Conservation (phyloP, 2,797 vertebrate species). For the Calcarius lapponicus region DNA sequence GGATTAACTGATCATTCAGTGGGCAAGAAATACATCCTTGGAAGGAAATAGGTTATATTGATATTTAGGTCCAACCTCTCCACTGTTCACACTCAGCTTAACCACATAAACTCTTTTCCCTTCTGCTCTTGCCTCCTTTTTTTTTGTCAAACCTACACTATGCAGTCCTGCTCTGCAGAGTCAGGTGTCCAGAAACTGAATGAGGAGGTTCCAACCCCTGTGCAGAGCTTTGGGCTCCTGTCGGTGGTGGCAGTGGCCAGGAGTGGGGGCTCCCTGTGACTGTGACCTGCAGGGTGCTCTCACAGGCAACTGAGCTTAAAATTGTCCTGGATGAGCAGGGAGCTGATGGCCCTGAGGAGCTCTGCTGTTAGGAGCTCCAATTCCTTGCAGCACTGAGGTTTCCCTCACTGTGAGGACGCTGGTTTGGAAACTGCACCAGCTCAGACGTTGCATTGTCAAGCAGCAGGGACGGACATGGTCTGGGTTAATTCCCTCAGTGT, state of each 20-base stretch:
- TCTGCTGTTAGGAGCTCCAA: fast-evolving
- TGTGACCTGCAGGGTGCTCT: not conserved
- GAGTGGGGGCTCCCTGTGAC: not conserved
- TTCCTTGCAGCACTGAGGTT: not conserved
- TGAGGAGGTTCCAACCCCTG: fast-evolving
- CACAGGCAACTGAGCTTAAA: not conserved
- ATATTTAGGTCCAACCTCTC: constrained; percentile 1
- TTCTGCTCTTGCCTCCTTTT: not conserved
- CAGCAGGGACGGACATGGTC: not conserved
- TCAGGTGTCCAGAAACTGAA: not conserved
- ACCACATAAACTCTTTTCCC: not conserved
- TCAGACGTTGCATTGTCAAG: fast-evolving
- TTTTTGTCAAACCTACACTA: not conserved
- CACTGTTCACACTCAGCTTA: not conserved
- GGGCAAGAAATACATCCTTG: constrained; percentile 24
- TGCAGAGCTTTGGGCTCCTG: not conserved
- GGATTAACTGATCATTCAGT: constrained; percentile 44
- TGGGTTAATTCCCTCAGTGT: not conserved
- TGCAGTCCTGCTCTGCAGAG: not conserved
- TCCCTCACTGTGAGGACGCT: not conserved
- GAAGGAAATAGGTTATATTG: not conserved
- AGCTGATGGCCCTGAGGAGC: not conserved
- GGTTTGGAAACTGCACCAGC: not conserved
- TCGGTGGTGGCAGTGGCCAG: not conserved
- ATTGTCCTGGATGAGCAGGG: not conserved